These are phyloP conservation scores for Poicephalus gulielmi DNA, from an alignment of 2,113 vertebrate genomes.

Conservation along the genomic window DNA sequence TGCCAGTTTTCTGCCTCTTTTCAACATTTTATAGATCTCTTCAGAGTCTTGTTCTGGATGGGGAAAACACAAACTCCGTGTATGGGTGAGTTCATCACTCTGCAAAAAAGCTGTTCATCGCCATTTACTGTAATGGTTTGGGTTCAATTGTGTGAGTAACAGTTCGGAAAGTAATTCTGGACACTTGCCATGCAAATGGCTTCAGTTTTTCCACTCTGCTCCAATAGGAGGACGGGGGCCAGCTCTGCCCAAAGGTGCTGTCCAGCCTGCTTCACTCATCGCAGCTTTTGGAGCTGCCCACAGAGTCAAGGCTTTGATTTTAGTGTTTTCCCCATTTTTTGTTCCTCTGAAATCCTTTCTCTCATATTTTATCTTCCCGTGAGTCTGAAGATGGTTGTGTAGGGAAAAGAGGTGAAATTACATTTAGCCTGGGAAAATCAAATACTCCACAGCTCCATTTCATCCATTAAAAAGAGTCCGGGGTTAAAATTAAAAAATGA, in stretches of 20 bases:
- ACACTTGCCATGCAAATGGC: fast-evolving
- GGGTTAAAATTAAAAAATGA: background rate
- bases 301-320: background rate
- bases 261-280: fast-evolving
- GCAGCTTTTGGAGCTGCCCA: fast-evolving
- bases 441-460: background rate
- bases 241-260: fast-evolving
- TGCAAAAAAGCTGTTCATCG: background rate
- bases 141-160: background rate
- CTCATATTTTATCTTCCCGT: fast-evolving
- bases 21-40: background rate
- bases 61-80: background rate
- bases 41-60: background rate
- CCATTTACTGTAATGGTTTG: background rate
- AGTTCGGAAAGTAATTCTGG: background rate
- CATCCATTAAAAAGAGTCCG: fast-evolving
- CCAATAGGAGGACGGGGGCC: background rate
- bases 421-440: background rate
- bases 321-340: background rate
- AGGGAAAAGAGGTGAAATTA: background rate
- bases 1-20: background rate
- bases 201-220: background rate
- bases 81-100: fast-evolving
- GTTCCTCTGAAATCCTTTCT: background rate
- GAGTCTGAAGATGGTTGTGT: background rate